phyloP scores from a whole-genome alignment of 53 echinoderm and acorn worm genomes.

The Temnopleurus reevesii region DNA sequence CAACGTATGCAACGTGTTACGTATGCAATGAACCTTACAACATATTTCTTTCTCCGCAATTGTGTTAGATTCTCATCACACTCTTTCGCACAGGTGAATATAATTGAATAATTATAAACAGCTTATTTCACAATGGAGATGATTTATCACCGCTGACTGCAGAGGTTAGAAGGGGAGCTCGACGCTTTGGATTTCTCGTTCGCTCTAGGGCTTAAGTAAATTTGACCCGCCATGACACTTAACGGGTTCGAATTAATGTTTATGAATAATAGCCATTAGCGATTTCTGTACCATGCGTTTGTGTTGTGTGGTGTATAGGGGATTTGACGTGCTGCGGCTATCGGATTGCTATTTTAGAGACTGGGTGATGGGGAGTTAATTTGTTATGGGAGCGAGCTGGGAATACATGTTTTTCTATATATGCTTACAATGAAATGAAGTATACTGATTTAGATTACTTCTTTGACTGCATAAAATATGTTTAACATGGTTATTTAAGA shows the following conservation, averaged over 20 bases:
- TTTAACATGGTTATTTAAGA: no score
- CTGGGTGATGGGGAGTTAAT: no score
- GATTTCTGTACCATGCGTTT: background rate
- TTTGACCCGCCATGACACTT: constrained; percentile 32
- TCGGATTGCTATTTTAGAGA: no score
- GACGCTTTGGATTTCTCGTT: background rate
- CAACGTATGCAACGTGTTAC: no score
- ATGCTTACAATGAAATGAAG: background rate
- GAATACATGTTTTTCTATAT: background rate
- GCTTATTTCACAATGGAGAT: background rate
- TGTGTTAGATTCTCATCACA: no score
- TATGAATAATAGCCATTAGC: constrained; percentile 40
- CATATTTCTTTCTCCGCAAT: background rate
- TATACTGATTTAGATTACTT: no score
- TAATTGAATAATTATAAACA: constrained; percentile 35
- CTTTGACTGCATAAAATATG: no score
- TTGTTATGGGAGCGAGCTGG: background rate
- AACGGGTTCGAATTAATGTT: constrained; percentile 39
- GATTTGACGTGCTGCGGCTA: no score
- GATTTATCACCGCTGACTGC: background rate
- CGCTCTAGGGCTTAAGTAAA: background rate
- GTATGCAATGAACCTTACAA: background rate
- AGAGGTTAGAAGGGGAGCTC: background rate
- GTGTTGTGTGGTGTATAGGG: background rate
- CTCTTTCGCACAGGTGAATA: background rate